A percentile compares a stretch with the other conserved stretches of the same genome.
phyloP scores from a whole-genome alignment of 2,888 invertebrate genomes.

The Silvanus unidentatus region DNA sequence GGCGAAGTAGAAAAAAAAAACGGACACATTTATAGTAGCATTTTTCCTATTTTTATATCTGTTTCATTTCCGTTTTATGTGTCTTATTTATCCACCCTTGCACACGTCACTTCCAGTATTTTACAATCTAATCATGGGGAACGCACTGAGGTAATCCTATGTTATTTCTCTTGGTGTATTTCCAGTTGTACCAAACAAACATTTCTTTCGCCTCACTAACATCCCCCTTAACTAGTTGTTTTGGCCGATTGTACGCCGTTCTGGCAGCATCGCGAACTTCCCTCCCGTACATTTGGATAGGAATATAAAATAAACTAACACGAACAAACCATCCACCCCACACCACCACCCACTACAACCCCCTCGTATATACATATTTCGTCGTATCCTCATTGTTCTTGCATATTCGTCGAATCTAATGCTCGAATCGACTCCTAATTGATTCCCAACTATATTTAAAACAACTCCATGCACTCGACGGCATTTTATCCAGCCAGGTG shows the following conservation, averaged over 20 bases:
- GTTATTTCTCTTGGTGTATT: conserved; percentile 49
- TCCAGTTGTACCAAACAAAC: conserved; percentile 20
- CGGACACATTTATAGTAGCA: conserved; percentile 21
- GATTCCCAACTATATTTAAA: too few relatives aligned
- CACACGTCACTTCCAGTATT: conserved; percentile 51
- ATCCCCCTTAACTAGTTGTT: neutral
- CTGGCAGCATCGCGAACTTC: conserved; percentile 35
- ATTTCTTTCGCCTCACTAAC: too few relatives aligned
- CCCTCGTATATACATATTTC: conserved; percentile 37
- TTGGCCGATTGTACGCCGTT: conserved; percentile 26
- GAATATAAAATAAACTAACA: conserved; percentile 48
- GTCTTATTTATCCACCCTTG: conserved; percentile 50
- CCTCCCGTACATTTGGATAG: conserved; percentile 43
- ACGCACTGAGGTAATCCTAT: conserved; percentile 49
- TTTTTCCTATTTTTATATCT: conserved; percentile 49
- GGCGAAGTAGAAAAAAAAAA: too few relatives aligned
- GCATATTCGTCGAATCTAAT: conserved; percentile 14
- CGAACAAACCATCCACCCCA: conserved; percentile 18
- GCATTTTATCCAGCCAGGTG: conserved; percentile 32
- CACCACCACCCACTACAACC: too few relatives aligned
- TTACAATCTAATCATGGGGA: conserved; percentile 53
- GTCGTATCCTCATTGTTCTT: conserved; percentile 34
- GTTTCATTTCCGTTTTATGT: conserved; percentile 50
- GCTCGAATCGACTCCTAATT: too few relatives aligned
- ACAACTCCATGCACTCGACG: too few relatives aligned